Evolutionary conservation across 2,797 vertebrate species (phyloP).

Genomic region (Eidolon dupreanum): DNA sequence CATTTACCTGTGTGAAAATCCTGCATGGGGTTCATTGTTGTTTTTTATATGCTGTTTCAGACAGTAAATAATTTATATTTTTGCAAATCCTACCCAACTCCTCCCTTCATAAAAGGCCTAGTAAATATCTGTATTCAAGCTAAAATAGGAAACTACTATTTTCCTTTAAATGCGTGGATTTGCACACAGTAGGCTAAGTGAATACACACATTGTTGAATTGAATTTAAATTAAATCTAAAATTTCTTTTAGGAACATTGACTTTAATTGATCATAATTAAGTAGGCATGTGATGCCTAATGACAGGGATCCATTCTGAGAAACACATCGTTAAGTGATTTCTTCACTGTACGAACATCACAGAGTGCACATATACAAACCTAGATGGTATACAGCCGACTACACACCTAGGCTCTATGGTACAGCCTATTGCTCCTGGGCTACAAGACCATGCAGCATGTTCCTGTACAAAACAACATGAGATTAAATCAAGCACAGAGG

Average conservation of each 20-base stretch:
- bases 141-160: not conserved
- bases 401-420: not conserved
- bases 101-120: not conserved
- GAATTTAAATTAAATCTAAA: constrained; percentile 21
- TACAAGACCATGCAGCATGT: not conserved
- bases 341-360: not conserved
- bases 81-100: not conserved
- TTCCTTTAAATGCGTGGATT: not conserved
- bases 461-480: not conserved
- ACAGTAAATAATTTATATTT: not conserved
- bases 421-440: not conserved
- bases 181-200: not conserved
- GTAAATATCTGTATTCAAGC: not conserved
- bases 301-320: not conserved
- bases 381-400: not conserved
- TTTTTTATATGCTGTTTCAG: not conserved
- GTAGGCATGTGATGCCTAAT: not conserved
- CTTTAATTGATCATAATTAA: constrained; percentile 16
- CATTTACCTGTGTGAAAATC: not conserved
- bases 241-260: not conserved
- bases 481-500: not conserved
- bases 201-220: not conserved
- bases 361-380: not conserved
- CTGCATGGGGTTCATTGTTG: not conserved
- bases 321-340: not conserved